These are phyloP conservation scores for Calycopis cecrops DNA, from an alignment of 1,140 invertebrate species.

Conservation along the genomic window DNA sequence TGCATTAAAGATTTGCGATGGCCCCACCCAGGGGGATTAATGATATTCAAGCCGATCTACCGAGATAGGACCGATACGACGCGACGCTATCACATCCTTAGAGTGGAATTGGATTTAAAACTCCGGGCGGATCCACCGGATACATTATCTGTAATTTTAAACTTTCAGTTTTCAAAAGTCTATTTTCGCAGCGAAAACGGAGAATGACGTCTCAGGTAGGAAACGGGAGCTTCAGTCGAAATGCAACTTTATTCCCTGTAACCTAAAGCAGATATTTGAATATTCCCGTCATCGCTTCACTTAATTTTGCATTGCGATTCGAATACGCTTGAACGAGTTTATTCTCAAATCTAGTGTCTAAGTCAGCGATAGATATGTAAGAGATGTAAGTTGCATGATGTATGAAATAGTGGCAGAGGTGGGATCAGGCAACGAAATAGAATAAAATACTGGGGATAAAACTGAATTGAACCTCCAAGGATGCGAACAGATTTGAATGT, in stretches of 20 bases:
- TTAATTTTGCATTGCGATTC: constrained; percentile 27
- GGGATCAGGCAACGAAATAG: background rate
- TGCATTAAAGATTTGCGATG: too few relatives aligned
- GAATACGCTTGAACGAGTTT: constrained; percentile 22
- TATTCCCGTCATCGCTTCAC: background rate
- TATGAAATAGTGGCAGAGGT: background rate
- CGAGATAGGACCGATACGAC: too few relatives aligned
- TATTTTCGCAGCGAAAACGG: constrained; percentile 18
- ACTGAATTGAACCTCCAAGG: background rate
- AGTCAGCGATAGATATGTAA: constrained; percentile 21
- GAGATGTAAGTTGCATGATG: constrained; percentile 11
- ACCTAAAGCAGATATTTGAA: background rate
- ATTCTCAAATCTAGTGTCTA: constrained; percentile 24
- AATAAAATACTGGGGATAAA: background rate
- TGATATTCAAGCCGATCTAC: too few relatives aligned
- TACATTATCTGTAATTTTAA: constrained; percentile 20
- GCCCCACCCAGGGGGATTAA: too few relatives aligned
- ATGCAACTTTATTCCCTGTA: background rate
- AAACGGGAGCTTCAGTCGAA: background rate
- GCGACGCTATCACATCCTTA: too few relatives aligned
- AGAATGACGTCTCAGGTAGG: constrained; percentile 13
- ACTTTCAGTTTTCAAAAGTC: constrained; percentile 22
- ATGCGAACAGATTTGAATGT: too few relatives aligned
- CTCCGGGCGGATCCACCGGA: background rate
- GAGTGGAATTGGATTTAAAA: too few relatives aligned